Base-by-base conservation (phyloP, 2,888 invertebrate species). In the Calameuta pallipes region DNA sequence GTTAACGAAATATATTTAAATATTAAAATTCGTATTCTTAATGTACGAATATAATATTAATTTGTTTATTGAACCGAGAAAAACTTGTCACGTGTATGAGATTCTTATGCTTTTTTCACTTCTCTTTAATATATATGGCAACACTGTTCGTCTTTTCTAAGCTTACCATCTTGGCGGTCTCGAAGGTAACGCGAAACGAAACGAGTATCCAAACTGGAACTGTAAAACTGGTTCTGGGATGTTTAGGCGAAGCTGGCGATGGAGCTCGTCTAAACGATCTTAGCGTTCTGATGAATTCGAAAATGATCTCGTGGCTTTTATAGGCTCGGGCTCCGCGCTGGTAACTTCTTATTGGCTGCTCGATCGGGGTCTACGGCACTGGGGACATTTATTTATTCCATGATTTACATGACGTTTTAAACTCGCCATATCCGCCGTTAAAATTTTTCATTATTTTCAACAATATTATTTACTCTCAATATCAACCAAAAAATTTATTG, bases 251-350 rank as follows among this genome's bases (percentile, higher is more conserved):
- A 87, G 86, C 85, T 86, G 87, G 86, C 85, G 79, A 87, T 87
- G 84, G 79, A 81, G 85, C 87, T 87, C 82, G 85, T 83, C 83
- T 82, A 83, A 88, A 87, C 88, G 87, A 84, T 85, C 78, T 82
- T 76, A 78, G 81, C 83, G 83, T 75, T 85, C 80, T 88, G 83
- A 83, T 79, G 82, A 82, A 80, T 31, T 71, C 71, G 71, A 71
- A 71, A 71, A 71, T 71, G 75, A 37, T 76, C 71, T 68, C 76
- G 79, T 76, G 74, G 76, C 82, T 83, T 83, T 87, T 88, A 88
- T 88, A 88, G 85, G 84, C 83, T 85, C 83, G 83, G 70, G 33
- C 68, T 41, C 41, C 33, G 71, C 15, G 71, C 23, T 71, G 30
- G 71, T 23, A 23, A 56, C 23, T 56, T 56, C 56, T 23, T 56